Conservation (phyloP, 2,888 invertebrate species). For the Dusona sp. region DNA sequence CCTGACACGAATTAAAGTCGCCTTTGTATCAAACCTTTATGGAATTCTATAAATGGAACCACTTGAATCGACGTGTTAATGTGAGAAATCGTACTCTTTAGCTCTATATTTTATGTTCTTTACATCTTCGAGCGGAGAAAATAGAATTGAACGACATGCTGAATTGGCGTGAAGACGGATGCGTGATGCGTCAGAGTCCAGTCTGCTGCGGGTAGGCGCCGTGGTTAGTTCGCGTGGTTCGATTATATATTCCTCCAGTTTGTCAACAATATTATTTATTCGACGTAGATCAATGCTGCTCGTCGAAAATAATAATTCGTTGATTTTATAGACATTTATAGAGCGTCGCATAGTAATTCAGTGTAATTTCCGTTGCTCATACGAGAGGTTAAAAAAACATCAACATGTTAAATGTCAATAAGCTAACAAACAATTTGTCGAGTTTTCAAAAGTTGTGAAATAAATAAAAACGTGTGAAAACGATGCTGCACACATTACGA, state of each 20-base stretch:
- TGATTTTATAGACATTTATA: not conserved
- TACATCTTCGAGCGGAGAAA: not conserved
- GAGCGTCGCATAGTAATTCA: not conserved
- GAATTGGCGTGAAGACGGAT: not conserved
- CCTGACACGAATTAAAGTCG: not conserved
- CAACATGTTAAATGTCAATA: not conserved
- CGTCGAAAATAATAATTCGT: not conserved
- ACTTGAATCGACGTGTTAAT: not conserved
- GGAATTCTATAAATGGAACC: not conserved
- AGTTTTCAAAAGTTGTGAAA: not conserved
- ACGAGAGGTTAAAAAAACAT: not conserved
- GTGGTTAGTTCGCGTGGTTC: not conserved
- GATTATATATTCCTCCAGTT: not conserved
- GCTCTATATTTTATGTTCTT: not conserved
- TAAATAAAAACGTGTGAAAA: not conserved
- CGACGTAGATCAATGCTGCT: not conserved
- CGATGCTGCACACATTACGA: not conserved
- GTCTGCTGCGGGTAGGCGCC: not conserved
- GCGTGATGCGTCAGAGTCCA: not conserved
- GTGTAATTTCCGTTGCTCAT: not conserved
- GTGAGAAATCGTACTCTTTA: not conserved
- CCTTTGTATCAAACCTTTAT: not conserved
- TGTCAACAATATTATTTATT: not conserved
- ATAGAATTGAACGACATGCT: not conserved
- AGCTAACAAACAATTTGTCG: not conserved